These are phyloP conservation scores for Fulica atra DNA, from an alignment of 2,113 vertebrate genomes.

Conservation along the genomic window DNA sequence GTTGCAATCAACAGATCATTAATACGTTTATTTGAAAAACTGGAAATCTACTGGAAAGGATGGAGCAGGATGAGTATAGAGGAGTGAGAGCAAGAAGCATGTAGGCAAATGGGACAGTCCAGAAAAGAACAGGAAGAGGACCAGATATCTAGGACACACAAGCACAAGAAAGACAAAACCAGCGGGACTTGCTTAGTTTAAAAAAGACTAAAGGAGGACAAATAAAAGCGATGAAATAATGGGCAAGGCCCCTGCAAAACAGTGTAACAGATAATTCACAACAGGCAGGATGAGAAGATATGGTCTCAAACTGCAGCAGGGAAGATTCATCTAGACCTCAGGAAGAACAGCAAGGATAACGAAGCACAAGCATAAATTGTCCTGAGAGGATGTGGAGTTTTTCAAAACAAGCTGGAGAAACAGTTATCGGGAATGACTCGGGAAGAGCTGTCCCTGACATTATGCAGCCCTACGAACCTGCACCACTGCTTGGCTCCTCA, in stretches of 20 bases:
- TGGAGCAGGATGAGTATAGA: neutral
- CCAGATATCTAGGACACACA: neutral
- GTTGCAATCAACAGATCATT: neutral
- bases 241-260: neutral
- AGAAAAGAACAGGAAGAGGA: neutral
- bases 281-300: neutral
- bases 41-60: neutral
- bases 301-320: neutral
- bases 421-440: neutral
- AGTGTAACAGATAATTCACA: neutral
- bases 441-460: neutral
- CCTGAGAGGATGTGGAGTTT: neutral
- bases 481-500: neutral
- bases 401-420: neutral
- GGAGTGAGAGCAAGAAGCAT: neutral
- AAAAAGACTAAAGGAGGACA: neutral
- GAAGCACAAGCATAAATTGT: neutral
- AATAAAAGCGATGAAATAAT: neutral
- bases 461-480: neutral
- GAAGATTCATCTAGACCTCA: neutral
- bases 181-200: neutral
- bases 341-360: neutral
- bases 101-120: neutral
- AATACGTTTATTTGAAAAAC: neutral
- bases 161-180: neutral